Percentiles rank a stretch among this genome's conserved stretches.
phyloP scores from a whole-genome alignment of 2,797 vertebrate species.

The Knipowitschia caucasica region DNA sequence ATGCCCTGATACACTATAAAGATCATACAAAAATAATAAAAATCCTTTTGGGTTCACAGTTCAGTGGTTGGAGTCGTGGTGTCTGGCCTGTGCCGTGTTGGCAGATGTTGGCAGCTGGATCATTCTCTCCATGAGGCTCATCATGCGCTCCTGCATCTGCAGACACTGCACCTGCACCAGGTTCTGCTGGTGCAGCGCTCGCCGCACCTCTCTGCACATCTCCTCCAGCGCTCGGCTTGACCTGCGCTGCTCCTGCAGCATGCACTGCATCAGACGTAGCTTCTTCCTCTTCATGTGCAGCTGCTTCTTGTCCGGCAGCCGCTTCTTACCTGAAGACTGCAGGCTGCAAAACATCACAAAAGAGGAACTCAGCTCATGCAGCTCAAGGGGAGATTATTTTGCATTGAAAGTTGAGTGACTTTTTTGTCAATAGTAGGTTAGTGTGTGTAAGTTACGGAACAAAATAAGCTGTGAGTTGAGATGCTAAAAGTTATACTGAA shows the following conservation, averaged over 20 bases:
- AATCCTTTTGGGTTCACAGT: slow-evolving; percentile 1
- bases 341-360: slow-evolving; percentile 63
- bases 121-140: slow-evolving; percentile 96
- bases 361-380: no score
- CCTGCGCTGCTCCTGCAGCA: slow-evolving; percentile 89
- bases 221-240: slow-evolving; percentile 90
- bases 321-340: slow-evolving; percentile 77
- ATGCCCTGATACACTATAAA: background rate
- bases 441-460: no score
- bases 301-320: slow-evolving; percentile 64
- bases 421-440: no score
- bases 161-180: slow-evolving; percentile 94
- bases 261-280: slow-evolving; percentile 88
- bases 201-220: slow-evolving; percentile 89
- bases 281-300: slow-evolving; percentile 84
- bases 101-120: slow-evolving; percentile 69
- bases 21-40: slow-evolving; percentile 9
- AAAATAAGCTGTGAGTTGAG: no score
- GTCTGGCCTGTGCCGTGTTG: slow-evolving; percentile 39
- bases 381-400: no score
- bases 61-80: slow-evolving; percentile 62
- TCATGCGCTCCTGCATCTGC: slow-evolving; percentile 96
- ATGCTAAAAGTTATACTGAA: no score
- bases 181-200: slow-evolving; percentile 94
- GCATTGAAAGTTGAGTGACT: no score